phyloP scores from a whole-genome alignment of 2,888 invertebrate species.

The Chrysolina oricalcia region DNA sequence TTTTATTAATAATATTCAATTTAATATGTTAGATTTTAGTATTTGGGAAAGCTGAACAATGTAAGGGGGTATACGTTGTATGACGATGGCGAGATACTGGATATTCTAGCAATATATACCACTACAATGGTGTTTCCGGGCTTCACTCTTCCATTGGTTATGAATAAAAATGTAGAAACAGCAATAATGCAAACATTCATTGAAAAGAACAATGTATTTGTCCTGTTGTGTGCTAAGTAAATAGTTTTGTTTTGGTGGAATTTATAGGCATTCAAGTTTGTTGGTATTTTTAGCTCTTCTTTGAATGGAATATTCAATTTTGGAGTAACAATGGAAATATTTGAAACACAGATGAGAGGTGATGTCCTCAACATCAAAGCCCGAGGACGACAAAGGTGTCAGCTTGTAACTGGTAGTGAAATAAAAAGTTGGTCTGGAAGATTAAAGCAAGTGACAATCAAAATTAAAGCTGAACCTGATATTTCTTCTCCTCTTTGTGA shows the following conservation, averaged over 20 bases:
- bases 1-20: background rate
- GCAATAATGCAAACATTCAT: constrained; percentile 77
- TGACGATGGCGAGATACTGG: constrained; percentile 67
- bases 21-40: constrained; percentile 59
- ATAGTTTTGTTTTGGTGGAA: constrained; percentile 50
- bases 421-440: constrained; percentile 66
- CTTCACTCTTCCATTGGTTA: constrained; percentile 84
- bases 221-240: constrained; percentile 75
- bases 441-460: constrained; percentile 76
- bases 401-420: constrained; percentile 72
- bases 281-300: constrained; percentile 34
- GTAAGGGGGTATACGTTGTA: constrained; percentile 69
- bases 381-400: constrained; percentile 84
- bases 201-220: constrained; percentile 78
- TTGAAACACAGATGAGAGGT: constrained; percentile 77
- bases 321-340: constrained; percentile 81
- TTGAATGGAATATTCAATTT: constrained; percentile 65
- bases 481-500: constrained; percentile 75
- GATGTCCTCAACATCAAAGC: constrained; percentile 77
- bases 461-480: constrained; percentile 80
- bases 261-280: background rate
- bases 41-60: constrained; percentile 68
- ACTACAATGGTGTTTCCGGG: constrained; percentile 83
- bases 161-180: constrained; percentile 73
- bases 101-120: constrained; percentile 67